Evolutionary conservation across 30 jellyfish, hydroid and myxozoan species (phyloP), one percentile per base, ranked within the genome.

Genomic region (Nemopilema nomurai): DNA sequence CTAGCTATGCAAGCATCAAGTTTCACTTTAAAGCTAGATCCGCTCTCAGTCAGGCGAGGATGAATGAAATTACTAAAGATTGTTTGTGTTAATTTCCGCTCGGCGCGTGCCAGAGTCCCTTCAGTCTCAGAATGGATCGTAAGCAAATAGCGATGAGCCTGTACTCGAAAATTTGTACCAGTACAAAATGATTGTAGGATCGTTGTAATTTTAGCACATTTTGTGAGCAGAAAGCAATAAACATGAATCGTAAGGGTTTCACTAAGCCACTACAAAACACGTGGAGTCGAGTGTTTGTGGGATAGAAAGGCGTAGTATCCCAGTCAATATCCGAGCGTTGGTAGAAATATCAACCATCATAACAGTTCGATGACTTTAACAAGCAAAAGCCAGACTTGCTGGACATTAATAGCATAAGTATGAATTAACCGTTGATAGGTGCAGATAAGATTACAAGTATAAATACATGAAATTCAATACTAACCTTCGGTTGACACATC

Each of bases 81-180:
- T 41, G 57, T 41, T 41, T 41, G 57, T 41, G 57, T 41, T 41
- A 28, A 70, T 82, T 82, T 82, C 90, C 90, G 90, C 49, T 68
- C 53, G 90, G 90, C 90, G 90, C 90, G 90, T 82, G 90, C 90
- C 90, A n/a, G n/a, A 21, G 57, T 13, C 9, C 13, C 6, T 41
- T 41, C 57, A 3, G 57, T 41, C 9, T 41, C 6, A 41, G 13
- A 41, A 41, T 3, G 57, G 57, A 41, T 41, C 13, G 13, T 3
- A 13, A 3, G 57, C 13, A 6, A 41, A 41, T 41, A 41, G 57
- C 6, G 9, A 3, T 3, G 57, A 41, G 13, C 57, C 57, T 3
- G 57, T 41, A 41, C 57, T 3, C 9, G 13, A 3, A 41, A 3
- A 41, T 41, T 41, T 41, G 57, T 41, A 41, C 57, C 57, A 6